Percentiles rank a stretch among this genome's conserved stretches.
Conservation (phyloP, 2,113 vertebrate species). For the Bubo blakistoni region DNA sequence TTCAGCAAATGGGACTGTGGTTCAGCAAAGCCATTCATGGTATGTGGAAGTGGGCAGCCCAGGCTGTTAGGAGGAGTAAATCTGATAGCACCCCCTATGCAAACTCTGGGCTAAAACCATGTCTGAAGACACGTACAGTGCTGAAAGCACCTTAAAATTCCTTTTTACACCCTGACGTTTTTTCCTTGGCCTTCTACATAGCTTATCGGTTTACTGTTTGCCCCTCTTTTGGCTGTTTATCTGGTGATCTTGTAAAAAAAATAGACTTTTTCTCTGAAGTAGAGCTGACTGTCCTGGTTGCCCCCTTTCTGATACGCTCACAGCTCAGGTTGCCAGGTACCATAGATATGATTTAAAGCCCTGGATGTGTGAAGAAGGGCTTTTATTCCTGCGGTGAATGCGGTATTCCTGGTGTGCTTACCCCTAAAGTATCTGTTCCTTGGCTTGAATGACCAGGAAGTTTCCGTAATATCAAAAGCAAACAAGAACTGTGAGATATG, state of each 20-base stretch:
- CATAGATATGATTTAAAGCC: not conserved
- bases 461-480: slow-evolving; percentile 58
- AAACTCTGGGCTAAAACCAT: not conserved
- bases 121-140: not conserved
- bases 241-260: not conserved
- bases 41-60: not conserved
- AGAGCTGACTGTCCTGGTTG: not conserved
- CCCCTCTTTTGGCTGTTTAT: not conserved
- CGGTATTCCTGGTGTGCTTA: not conserved
- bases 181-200: not conserved
- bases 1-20: not conserved
- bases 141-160: not conserved
- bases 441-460: slow-evolving; percentile 48
- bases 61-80: not conserved
- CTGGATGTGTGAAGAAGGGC: not conserved
- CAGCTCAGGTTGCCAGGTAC: not conserved
- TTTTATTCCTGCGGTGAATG: not conserved
- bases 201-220: not conserved
- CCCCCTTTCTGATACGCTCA: accelerated
- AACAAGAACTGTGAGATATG: slow-evolving; percentile 29
- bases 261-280: not conserved
- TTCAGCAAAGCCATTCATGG: not conserved
- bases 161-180: not conserved
- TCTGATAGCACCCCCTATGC: not conserved
- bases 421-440: not conserved